phyloP scores from a whole-genome alignment of 2,888 invertebrate species.

The Drosophila austrosaltans region DNA sequence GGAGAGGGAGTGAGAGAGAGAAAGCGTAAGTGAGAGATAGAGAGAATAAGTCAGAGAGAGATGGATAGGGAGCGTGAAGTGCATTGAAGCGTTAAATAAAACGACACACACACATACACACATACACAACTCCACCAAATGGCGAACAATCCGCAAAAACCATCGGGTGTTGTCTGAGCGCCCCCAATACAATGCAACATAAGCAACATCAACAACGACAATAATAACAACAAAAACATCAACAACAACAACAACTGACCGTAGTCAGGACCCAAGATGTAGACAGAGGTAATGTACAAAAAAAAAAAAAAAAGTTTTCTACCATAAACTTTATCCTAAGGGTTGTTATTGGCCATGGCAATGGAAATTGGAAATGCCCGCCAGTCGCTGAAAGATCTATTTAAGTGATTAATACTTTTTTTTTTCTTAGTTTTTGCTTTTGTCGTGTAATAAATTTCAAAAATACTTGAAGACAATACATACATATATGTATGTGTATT shows the following conservation, averaged over 20 bases:
- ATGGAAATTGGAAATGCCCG: slow-evolving; percentile 7
- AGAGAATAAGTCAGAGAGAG: neutral
- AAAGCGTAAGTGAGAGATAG: neutral
- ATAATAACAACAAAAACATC: slow-evolving; percentile 19
- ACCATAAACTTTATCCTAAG: slow-evolving; percentile 29
- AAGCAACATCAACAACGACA: slow-evolving; percentile 20
- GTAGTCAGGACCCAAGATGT: slow-evolving; percentile 24
- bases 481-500: neutral
- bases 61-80: slow-evolving; percentile 5
- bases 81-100: slow-evolving; percentile 45
- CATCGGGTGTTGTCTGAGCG: slow-evolving; percentile 60
- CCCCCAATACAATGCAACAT: slow-evolving; percentile 25
- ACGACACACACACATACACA: slow-evolving; percentile 26
- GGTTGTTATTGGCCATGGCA: slow-evolving; percentile 3
- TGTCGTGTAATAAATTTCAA: neutral
- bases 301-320: slow-evolving; percentile 17
- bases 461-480: neutral
- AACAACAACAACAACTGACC: slow-evolving; percentile 33
- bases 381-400: slow-evolving; percentile 5
- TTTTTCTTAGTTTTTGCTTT: neutral
- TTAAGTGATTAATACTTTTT: slow-evolving; percentile 8
- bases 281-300: slow-evolving; percentile 38
- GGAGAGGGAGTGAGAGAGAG: neutral
- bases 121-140: slow-evolving; percentile 50
- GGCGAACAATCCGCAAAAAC: slow-evolving; percentile 34